These are phyloP conservation scores for Pelochelys cantorii DNA, from an alignment of 2,797 vertebrate species.

Conservation along the genomic window DNA sequence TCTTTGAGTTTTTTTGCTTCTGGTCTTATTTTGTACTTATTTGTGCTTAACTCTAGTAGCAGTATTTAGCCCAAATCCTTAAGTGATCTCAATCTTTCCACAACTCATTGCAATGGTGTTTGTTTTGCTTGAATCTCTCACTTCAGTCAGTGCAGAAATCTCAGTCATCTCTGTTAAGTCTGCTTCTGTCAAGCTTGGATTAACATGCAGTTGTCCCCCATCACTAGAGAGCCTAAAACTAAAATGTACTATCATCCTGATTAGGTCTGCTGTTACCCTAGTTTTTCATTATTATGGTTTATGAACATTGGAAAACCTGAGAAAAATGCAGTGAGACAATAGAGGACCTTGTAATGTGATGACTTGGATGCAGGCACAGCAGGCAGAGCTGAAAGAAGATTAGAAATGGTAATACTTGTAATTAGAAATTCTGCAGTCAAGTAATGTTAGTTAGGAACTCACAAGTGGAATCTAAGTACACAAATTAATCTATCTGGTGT, in stretches of 20 bases:
- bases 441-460: constrained; percentile 35
- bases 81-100: not conserved
- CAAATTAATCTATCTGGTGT: constrained; percentile 34
- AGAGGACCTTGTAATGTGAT: constrained; percentile 26
- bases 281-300: constrained; percentile 1
- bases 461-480: constrained; percentile 13
- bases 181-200: not conserved
- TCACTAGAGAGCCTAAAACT: constrained; percentile 22
- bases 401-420: constrained; percentile 41
- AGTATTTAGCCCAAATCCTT: not conserved
- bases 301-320: constrained; percentile 7
- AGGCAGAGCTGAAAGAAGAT: constrained; percentile 37
- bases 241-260: not conserved
- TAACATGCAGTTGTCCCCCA: not conserved
- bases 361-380: not conserved
- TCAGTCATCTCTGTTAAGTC: not conserved
- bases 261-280: not conserved
- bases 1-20: not conserved
- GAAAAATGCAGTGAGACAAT: constrained; percentile 38
- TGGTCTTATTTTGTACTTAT: not conserved
- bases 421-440: constrained; percentile 29
- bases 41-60: not conserved
- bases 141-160: not conserved
- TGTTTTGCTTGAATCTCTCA: not conserved
- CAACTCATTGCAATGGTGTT: not conserved